Evolutionary conservation across 2,113 vertebrate species (phyloP).

Genomic region (Pedionomus torquatus): DNA sequence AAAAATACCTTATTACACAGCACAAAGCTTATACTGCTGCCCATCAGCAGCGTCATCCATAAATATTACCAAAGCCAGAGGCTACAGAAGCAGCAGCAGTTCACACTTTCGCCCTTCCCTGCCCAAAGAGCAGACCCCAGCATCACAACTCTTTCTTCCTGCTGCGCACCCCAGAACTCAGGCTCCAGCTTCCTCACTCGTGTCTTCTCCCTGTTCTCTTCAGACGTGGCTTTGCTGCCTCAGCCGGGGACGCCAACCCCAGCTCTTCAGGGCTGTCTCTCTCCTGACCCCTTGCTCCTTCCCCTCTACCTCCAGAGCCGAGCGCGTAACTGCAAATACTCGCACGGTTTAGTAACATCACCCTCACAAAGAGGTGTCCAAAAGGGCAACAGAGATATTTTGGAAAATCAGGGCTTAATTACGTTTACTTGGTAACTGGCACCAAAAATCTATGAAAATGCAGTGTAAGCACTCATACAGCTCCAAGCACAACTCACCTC

Average conservation of each 20-base stretch:
- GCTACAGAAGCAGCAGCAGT: neutral
- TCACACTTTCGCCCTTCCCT: neutral
- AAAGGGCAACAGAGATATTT: neutral
- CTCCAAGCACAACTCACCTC: neutral
- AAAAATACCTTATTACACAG: neutral
- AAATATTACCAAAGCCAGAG: neutral
- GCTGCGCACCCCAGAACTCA: neutral
- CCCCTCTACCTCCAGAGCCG: neutral
- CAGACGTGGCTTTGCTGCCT: neutral
- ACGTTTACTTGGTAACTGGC: neutral
- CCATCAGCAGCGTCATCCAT: neutral
- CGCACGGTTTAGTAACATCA: neutral
- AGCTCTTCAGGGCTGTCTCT: neutral
- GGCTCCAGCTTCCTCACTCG: neutral
- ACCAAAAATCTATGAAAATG: neutral
- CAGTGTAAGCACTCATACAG: neutral
- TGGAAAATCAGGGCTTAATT: neutral
- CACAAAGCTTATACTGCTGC: neutral
- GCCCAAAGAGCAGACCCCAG: neutral
- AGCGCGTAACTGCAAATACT: accelerated
- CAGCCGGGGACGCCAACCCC: neutral
- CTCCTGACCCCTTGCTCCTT: neutral
- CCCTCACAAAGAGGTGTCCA: neutral
- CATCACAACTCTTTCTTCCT: neutral
- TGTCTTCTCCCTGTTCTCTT: neutral